Conservation (phyloP, 1,140 invertebrate genomes). For the Sarcophaga peregrina region DNA sequence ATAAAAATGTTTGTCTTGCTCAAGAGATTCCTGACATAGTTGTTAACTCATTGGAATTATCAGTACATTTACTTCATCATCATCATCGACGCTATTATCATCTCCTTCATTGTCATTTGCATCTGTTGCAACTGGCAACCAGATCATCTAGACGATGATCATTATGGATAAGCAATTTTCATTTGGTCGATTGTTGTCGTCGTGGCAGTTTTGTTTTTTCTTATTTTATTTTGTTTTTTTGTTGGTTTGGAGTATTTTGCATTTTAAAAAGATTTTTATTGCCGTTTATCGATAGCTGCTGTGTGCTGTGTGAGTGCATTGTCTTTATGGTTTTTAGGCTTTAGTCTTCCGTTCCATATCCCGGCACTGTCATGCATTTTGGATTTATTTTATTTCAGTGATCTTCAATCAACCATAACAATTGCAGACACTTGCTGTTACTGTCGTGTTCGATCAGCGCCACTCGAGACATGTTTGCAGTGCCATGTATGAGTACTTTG, state of each 20-base stretch:
- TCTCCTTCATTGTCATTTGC: background rate
- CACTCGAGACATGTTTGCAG: conserved; percentile 18
- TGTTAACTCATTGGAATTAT: conserved; percentile 46
- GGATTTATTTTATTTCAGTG: conserved; percentile 19
- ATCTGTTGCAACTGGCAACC: background rate
- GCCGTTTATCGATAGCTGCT: conserved; percentile 1
- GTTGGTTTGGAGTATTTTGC: background rate
- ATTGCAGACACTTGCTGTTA: conserved; percentile 42
- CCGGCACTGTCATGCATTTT: conserved; percentile 21
- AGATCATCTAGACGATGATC: background rate
- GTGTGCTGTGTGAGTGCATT: background rate
- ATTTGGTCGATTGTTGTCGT: background rate
- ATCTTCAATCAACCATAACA: conserved; percentile 43
- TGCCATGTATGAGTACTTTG: background rate
- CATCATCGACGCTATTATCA: background rate
- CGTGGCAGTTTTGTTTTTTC: background rate
- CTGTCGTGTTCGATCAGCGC: conserved; percentile 40
- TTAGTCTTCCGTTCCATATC: conserved; percentile 2
- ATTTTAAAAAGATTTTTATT: conserved; percentile 29
- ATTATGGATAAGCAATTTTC: conserved; percentile 13
- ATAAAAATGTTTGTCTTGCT: conserved; percentile 44
- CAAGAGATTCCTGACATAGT: conserved; percentile 46
- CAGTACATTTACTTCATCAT: conserved; percentile 26
- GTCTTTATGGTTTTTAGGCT: background rate
- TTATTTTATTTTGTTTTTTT: background rate